phyloP scores from a whole-genome alignment of 2,888 invertebrate species.

The Congeria kusceri region DNA sequence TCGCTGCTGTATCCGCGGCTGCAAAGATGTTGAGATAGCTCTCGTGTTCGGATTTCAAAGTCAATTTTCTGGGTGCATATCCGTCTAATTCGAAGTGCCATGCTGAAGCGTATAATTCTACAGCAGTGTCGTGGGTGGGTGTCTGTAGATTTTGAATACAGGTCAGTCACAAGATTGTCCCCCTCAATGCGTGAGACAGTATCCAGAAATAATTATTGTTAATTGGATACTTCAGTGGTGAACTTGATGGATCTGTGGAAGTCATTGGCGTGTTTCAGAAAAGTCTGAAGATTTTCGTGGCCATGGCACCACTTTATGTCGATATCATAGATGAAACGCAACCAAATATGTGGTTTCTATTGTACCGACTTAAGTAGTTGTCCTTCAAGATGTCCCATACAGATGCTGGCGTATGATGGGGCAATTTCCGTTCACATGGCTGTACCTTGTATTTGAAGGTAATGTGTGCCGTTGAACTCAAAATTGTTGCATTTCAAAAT shows the following conservation, averaged over 20 bases:
- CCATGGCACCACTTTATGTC: constrained; percentile 38
- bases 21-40: not conserved
- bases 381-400: constrained; percentile 49
- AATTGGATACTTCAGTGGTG: constrained; percentile 11
- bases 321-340: constrained; percentile 55
- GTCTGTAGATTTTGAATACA: constrained; percentile 24
- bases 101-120: not conserved
- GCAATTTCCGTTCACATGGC: constrained; percentile 56
- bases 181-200: constrained; percentile 6
- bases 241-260: constrained; percentile 25
- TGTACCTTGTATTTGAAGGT: constrained; percentile 14
- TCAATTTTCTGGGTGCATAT: not conserved
- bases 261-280: constrained; percentile 6
- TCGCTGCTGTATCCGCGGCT: not conserved
- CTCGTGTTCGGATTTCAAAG: not conserved
- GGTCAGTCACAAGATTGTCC: not conserved
- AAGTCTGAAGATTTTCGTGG: not conserved
- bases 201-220: constrained; percentile 18
- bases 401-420: constrained; percentile 47
- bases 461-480: constrained; percentile 39
- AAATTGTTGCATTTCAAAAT: constrained; percentile 42
- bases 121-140: constrained; percentile 10
- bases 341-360: constrained; percentile 25
- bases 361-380: constrained; percentile 12
- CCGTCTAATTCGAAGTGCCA: constrained; percentile 10